These are phyloP conservation scores for Napeogenes sylphis DNA, from an alignment of 2,888 invertebrate species.

Conservation along the genomic window DNA sequence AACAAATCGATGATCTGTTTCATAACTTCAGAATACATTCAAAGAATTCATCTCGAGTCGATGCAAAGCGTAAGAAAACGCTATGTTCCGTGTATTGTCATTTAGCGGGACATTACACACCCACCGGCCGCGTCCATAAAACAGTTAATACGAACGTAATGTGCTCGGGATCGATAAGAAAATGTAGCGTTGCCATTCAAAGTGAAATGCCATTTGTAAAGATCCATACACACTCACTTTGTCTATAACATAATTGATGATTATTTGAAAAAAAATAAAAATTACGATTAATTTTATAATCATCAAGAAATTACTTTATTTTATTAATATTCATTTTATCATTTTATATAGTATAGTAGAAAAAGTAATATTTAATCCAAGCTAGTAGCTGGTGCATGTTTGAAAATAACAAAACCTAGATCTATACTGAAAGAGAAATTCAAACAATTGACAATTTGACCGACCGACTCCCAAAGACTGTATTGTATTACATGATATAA, in stretches of 20 bases:
- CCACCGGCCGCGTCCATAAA: slow-evolving; percentile 40
- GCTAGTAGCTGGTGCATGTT: background rate
- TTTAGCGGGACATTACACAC: slow-evolving; percentile 43
- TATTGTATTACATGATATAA: slow-evolving; percentile 12
- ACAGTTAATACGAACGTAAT: slow-evolving; percentile 53
- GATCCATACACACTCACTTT: slow-evolving; percentile 27
- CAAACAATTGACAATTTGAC: slow-evolving; percentile 58
- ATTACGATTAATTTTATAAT: no score
- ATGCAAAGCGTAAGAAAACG: slow-evolving; percentile 13
- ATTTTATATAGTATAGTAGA: no score
- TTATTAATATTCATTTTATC: no score
- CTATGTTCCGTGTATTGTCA: slow-evolving; percentile 30
- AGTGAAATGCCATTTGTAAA: slow-evolving; percentile 40
- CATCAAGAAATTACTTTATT: no score
- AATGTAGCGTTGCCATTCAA: slow-evolving; percentile 40
- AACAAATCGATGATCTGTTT: no score
- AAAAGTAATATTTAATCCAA: no score
- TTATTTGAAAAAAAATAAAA: no score
- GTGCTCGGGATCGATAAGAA: slow-evolving; percentile 44
- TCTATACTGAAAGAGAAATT: slow-evolving; percentile 29
- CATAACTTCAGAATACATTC: no score
- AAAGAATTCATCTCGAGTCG: no score
- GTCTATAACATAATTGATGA: no score
- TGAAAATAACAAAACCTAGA: background rate
- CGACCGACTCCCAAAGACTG: slow-evolving; percentile 31